Percentiles rank a stretch among this genome's conserved stretches.
phyloP scores from a whole-genome alignment of 2,113 vertebrate genomes.

The Sminthopsis crassicaudata region DNA sequence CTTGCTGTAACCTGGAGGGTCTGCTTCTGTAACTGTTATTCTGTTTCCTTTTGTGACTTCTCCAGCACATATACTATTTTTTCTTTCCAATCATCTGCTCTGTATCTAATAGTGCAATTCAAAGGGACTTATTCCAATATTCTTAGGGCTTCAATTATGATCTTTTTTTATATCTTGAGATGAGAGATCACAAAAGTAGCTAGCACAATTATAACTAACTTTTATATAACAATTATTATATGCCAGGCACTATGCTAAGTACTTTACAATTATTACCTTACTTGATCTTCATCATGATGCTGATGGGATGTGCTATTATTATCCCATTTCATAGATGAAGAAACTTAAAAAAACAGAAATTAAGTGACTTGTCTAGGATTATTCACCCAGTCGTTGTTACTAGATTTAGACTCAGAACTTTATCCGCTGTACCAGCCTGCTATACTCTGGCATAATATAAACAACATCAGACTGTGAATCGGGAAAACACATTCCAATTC shows the following conservation, averaged over 20 bases:
- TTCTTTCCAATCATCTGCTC: background rate
- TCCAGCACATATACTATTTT: background rate
- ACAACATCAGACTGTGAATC: background rate
- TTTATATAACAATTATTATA: background rate
- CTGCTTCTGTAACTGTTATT: background rate
- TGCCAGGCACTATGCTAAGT: background rate
- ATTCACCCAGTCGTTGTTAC: too few species aligned
- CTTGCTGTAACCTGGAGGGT: background rate
- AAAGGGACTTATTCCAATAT: background rate
- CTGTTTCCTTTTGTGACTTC: background rate
- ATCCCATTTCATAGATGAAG: background rate
- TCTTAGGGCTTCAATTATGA: background rate
- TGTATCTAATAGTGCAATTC: background rate
- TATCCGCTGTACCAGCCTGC: background rate
- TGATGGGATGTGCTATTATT: background rate
- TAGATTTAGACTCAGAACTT: background rate
- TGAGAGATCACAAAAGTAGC: background rate
- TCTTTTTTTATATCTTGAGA: background rate
- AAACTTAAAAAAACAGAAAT: too few species aligned
- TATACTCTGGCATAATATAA: background rate
- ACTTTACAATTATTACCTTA: background rate
- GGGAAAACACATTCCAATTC: background rate
- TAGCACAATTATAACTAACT: background rate
- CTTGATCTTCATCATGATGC: background rate
- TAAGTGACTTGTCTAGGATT: too few species aligned